A percentile compares a stretch with the other conserved stretches of the same genome.
Evolutionary conservation across 2,797 vertebrate genomes (phyloP).

Genomic region (Fistularia tabacaria): DNA sequence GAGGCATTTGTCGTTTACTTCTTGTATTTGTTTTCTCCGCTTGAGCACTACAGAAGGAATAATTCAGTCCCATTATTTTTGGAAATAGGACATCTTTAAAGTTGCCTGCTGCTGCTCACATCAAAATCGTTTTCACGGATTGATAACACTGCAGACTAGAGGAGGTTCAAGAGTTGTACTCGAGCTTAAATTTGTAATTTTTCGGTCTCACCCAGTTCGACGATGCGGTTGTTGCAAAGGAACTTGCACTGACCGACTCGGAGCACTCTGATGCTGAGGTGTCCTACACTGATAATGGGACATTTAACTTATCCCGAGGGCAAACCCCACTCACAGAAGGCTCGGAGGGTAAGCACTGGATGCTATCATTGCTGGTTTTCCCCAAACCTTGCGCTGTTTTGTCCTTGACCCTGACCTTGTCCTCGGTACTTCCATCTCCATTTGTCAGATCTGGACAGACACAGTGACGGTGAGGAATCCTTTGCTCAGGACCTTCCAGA

Average conservation of each 20-base stretch:
- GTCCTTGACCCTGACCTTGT: constrained; percentile 5
- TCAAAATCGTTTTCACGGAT: no score
- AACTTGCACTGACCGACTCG: constrained; percentile 89
- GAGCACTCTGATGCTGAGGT: constrained; percentile 96
- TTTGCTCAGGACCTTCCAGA: constrained; percentile 93
- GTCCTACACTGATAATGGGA: constrained; percentile 94
- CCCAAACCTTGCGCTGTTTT: background rate
- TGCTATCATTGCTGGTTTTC: background rate
- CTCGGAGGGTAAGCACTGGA: constrained; percentile 80
- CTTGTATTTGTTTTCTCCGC: no score
- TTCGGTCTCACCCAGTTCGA: constrained; percentile 80
- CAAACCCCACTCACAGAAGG: constrained; percentile 96
- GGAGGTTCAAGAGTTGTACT: no score
- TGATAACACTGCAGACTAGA: no score
- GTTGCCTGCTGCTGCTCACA: no score
- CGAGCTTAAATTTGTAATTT: no score
- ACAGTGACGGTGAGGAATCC: constrained; percentile 96
- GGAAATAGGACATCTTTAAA: no score
- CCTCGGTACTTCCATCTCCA: background rate
- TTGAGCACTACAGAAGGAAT: no score
- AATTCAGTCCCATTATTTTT: no score
- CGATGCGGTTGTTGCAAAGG: constrained; percentile 84
- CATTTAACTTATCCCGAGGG: constrained; percentile 94
- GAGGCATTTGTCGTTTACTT: no score
- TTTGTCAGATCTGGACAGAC: constrained; percentile 85